Base-by-base conservation (phyloP, 2,888 invertebrate species). In the Hetaerina titia region DNA sequence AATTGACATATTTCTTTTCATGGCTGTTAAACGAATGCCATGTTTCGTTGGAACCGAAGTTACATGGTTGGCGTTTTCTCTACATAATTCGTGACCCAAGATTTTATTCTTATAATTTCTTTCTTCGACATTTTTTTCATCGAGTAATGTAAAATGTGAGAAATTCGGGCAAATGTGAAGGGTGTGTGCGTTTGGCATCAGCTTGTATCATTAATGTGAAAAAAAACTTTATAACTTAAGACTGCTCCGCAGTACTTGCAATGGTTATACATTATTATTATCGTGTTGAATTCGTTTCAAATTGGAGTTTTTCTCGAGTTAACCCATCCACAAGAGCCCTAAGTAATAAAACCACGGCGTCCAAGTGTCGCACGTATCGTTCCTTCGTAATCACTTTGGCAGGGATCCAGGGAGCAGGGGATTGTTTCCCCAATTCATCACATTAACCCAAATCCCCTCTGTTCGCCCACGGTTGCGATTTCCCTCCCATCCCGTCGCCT, bases 401-500 rank as follows among this genome's bases (percentile, higher is more conserved):
- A 31, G 11, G 25, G 25, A 81, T 81, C 81, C 81, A 81, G 31
- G 45, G 81, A 31, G 13, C 60, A 60, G 1, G 60, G 60, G 17
- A 60, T 15, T 31, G 31, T 31, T 11, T 81, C 81, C 31, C 81
- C 81, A 31, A 81, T 81, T 81, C 81, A 81, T 81, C 81, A 81
- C 31, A 81, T 81, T 81, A 81, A 81, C 81, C 81, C 81, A 81
- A 81, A 81, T 81, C 81, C 81, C 31, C n/a, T 31, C 81, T 2
- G 81, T 81, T 31, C n/a, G 25, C 31, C 81, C 81, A 31, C 81
- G 81, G 81, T 31, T 31, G 81, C 81, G 81, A 81, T 81, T 81
- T 31, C 95, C 95, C 96, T 96, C 96, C 64, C 31, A 25, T 45
- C 64, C 31, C 90, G 90, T 31, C 63, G 63, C 13, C 56, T 69